These are phyloP conservation scores for Epinotia nisella DNA, from an alignment of 2,888 invertebrate genomes.

Conservation along the genomic window DNA sequence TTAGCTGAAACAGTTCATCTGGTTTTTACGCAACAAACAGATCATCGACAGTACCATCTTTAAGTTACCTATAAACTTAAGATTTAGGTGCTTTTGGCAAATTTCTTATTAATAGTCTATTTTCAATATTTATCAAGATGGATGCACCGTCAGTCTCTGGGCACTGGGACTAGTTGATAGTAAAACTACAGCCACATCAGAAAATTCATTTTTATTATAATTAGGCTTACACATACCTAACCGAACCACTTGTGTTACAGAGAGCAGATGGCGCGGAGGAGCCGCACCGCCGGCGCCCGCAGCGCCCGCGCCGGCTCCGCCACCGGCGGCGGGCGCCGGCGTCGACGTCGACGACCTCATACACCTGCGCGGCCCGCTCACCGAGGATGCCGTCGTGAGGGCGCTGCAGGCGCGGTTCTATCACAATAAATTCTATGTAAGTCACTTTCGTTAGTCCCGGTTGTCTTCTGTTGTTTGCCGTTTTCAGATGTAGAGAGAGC, in stretches of 20 bases:
- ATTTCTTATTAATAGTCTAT: too few species aligned
- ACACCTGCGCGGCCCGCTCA: constrained; percentile 95
- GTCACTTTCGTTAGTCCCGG: constrained; percentile 64
- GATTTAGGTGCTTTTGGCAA: too few species aligned
- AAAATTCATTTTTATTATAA: too few species aligned
- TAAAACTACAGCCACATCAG: background rate
- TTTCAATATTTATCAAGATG: too few species aligned
- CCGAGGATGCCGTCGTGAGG: constrained; percentile 96
- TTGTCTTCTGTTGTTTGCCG: too few species aligned
- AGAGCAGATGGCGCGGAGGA: constrained; percentile 55
- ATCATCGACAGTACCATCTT: too few species aligned
- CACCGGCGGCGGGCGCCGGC: constrained; percentile 55
- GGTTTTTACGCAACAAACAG: too few species aligned
- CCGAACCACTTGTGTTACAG: constrained; percentile 3
- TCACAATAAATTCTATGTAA: constrained; percentile 94
- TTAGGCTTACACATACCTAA: too few species aligned
- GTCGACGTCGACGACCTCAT: constrained; percentile 94
- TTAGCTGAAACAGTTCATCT: too few species aligned
- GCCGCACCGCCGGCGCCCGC: constrained; percentile 48
- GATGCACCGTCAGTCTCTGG: too few species aligned
- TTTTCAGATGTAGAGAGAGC: too few species aligned
- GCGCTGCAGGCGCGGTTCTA: constrained; percentile 95
- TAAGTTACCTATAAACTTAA: too few species aligned
- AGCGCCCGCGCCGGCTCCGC: constrained; percentile 48
- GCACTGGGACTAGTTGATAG: background rate